Evolutionary conservation across 2,888 invertebrate species (phyloP), one percentile per base, ranked within the genome.

Genomic region (Hirudinaria manillensis): DNA sequence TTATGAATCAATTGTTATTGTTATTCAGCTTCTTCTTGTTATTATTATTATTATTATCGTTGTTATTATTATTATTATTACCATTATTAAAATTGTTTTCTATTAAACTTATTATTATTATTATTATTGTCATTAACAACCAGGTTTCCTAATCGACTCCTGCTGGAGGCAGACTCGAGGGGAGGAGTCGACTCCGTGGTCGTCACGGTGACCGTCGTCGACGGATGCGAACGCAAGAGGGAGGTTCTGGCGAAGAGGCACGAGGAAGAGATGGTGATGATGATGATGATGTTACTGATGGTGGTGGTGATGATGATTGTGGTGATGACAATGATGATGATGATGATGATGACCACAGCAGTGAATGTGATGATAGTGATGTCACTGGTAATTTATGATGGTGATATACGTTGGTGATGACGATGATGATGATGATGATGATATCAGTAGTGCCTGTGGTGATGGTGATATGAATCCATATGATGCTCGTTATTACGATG

Each of bases 131-230:
- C 45, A 10, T 6, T 10, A 1, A 10, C 45, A 19, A 13, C 6
- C 51, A 68, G 68, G 36, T 68, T 68, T 36, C 36, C 68, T 7
- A 19, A 34, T n/a, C 68, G 36, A n/a, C 36, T 68, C 21, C 32
- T 34, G 1, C 36, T 68, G 4, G 68, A 68, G 36, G 32, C 68
- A 10, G 32, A 29, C 32, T 32, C 68, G 36, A 32, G 36, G 7
- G 84, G 36, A 90, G 90, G 84, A 90, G 92, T 81, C 92, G 92
- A 77, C 91, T 92, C 81, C 92, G 92, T 92, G 87, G 90, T 92
- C 87, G 90, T 84, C 82, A 77, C 32, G 24, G 53, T 24, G 32
- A 51, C 29, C 21, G 1, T 29, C 3, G 29, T 71, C n/a, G 45
- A 45, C 4, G 38, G 45, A n/a, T 1, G 13, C 16, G 53, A 71